Percentiles rank a stretch among this genome's conserved stretches.
Conservation (phyloP, 2,113 vertebrate species). For the Catagonus wagneri region DNA sequence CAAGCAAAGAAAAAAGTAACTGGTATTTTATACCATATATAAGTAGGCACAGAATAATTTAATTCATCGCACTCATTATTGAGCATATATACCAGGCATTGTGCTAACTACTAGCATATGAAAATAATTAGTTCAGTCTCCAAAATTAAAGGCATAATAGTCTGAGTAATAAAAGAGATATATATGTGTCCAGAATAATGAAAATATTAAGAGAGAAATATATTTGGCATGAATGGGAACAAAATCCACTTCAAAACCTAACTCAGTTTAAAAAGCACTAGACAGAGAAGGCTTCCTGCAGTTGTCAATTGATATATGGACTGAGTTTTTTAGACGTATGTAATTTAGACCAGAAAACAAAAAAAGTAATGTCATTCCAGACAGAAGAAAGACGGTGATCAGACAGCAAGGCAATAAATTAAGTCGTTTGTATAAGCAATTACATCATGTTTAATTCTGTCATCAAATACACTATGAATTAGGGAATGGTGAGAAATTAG, state of each 20-base stretch:
- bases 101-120: background rate
- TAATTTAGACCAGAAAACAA: background rate
- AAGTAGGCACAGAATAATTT: constrained; percentile 27
- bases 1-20: background rate
- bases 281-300: background rate
- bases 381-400: background rate
- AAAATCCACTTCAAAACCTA: background rate
- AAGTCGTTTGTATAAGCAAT: background rate
- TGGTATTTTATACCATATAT: background rate
- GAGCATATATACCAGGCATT: background rate
- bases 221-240: background rate
- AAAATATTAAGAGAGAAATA: constrained; percentile 7
- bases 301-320: background rate
- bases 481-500: background rate
- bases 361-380: background rate
- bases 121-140: constrained; percentile 11
- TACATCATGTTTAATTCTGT: background rate
- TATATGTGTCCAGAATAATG: constrained; percentile 30
- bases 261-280: background rate
- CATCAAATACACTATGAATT: constrained; percentile 9
- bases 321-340: background rate
- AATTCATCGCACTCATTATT: background rate
- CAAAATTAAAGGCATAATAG: background rate
- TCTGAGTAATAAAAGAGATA: background rate
- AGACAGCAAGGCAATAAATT: constrained; percentile 7